Evolutionary conservation across 2,113 vertebrate genomes (phyloP).

Genomic region (Coturnix japonica): DNA sequence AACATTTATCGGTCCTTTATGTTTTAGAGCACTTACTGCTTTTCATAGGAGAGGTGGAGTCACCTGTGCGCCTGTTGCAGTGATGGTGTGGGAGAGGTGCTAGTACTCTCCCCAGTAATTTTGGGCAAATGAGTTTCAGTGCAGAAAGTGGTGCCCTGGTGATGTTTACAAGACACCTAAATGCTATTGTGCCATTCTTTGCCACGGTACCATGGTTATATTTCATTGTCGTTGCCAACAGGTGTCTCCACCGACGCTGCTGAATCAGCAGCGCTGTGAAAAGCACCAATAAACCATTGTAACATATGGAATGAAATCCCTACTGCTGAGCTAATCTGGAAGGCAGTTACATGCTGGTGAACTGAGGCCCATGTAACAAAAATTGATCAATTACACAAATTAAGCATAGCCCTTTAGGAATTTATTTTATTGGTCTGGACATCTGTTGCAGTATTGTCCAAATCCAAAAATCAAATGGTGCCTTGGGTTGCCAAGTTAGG

Average conservation of each 20-base stretch:
- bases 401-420: constrained; percentile 96
- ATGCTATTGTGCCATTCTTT: neutral
- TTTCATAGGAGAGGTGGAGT: constrained; percentile 59
- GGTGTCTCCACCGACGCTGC: constrained; percentile 86
- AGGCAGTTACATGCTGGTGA: constrained; percentile 92
- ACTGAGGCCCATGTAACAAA: constrained; percentile 87
- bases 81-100: neutral
- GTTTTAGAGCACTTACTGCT: constrained; percentile 69
- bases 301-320: constrained; percentile 95
- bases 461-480: constrained; percentile 99
- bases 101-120: neutral
- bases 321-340: constrained; percentile 94
- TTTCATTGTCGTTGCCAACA: constrained; percentile 80
- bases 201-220: neutral
- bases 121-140: neutral
- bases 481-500: constrained; percentile 90
- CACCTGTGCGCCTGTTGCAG: neutral
- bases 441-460: constrained; percentile 99
- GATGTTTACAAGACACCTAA: neutral
- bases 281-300: constrained; percentile 84
- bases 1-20: constrained; percentile 67
- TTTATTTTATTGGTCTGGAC: constrained; percentile 98
- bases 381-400: constrained; percentile 99
- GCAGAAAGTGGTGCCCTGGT: neutral
- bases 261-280: constrained; percentile 84